These are phyloP conservation scores for Tursiops truncatus DNA, from an alignment of 2,113 vertebrate species.

Conservation along the genomic window DNA sequence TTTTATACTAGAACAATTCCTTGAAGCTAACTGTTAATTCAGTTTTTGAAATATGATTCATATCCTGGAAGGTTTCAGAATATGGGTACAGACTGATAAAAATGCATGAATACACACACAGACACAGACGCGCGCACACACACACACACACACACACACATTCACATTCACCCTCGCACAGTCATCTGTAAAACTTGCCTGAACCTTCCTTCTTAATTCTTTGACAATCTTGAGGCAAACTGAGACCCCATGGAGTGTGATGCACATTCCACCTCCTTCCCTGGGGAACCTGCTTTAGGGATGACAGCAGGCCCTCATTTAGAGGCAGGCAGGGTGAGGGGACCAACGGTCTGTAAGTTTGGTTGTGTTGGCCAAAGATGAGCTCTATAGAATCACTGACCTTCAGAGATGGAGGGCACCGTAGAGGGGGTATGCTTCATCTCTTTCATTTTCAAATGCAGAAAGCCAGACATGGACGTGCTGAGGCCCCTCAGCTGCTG, in stretches of 20 bases:
- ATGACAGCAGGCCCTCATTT: background rate
- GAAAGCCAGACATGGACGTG: background rate
- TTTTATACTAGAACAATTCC: background rate
- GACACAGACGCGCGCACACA: background rate
- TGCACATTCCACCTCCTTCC: background rate
- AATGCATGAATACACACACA: background rate
- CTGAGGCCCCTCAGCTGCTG: background rate
- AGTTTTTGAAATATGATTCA: background rate
- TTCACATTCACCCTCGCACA: background rate
- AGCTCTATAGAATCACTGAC: background rate
- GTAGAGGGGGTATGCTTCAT: background rate
- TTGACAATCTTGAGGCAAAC: background rate
- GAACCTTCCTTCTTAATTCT: background rate
- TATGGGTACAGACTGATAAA: background rate
- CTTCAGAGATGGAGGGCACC: background rate
- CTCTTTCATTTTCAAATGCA: background rate
- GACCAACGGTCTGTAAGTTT: background rate
- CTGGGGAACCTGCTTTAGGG: background rate
- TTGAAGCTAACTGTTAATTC: background rate
- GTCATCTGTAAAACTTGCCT: background rate
- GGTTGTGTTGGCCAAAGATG: background rate
- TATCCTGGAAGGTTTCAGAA: background rate
- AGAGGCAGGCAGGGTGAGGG: background rate
- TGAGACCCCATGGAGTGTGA: background rate
- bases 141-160: background rate